A percentile compares a stretch with the other conserved stretches of the same genome.
Conservation (phyloP, 2,888 invertebrate genomes). For the Ophion costatus region DNA sequence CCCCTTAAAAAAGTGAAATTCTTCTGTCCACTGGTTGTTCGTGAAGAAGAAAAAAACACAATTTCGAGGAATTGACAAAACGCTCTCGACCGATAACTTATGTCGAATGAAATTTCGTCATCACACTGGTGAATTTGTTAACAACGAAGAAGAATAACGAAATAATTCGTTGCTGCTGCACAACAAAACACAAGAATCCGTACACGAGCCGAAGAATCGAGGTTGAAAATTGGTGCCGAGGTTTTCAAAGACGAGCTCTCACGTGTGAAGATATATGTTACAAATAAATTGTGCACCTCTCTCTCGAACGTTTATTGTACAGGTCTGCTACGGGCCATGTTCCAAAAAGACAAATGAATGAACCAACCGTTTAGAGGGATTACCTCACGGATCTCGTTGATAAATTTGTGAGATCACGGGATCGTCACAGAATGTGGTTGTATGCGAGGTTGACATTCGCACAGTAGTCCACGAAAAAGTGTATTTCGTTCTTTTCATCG, state of each 20-base stretch:
- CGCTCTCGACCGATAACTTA: neutral
- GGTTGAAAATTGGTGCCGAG: conserved; percentile 69
- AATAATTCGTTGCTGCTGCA: conserved; percentile 1
- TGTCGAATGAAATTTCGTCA: no score
- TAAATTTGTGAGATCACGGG: conserved; percentile 50
- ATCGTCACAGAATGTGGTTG: conserved; percentile 27
- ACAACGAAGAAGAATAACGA: conserved; percentile 19
- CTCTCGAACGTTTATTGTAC: conserved; percentile 60
- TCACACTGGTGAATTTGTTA: neutral
- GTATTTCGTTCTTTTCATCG: conserved; percentile 5
- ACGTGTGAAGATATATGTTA: conserved; percentile 34
- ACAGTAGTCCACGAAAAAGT: neutral
- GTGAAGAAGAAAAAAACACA: neutral
- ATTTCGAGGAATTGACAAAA: neutral
- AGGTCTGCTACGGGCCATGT: conserved; percentile 64
- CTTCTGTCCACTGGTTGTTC: neutral
- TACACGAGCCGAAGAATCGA: conserved; percentile 49
- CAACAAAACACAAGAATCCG: conserved; percentile 4
- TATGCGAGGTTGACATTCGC: conserved; percentile 22
- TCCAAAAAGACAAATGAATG: conserved; percentile 70
- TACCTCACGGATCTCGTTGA: conserved; percentile 56
- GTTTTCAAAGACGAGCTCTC: conserved; percentile 51
- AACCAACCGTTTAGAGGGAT: conserved; percentile 50
- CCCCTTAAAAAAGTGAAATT: neutral
- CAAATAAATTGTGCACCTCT: conserved; percentile 59